A percentile compares a stretch with the other conserved stretches of the same genome.
phyloP scores from a whole-genome alignment of 1,140 invertebrate species.

The Hylaeus anthracinus region DNA sequence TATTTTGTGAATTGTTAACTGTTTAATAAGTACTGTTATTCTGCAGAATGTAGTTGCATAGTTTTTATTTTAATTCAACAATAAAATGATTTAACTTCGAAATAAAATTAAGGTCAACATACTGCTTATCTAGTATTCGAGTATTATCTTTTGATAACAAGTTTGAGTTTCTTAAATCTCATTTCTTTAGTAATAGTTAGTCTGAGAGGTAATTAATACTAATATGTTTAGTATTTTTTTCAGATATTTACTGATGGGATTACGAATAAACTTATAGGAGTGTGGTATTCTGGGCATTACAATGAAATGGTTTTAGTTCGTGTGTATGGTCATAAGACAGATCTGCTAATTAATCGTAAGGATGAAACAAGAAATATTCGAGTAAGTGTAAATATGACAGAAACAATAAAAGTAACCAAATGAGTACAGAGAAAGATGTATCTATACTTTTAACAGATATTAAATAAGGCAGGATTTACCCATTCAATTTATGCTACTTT shows the following conservation, averaged over 20 bases:
- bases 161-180: neutral
- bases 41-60: neutral
- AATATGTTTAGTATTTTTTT: conserved; percentile 42
- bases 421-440: conserved; percentile 13
- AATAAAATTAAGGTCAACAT: neutral
- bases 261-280: conserved; percentile 95
- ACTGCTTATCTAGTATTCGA: neutral
- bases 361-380: conserved; percentile 88
- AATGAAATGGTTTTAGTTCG: conserved; percentile 92
- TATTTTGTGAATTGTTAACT: neutral
- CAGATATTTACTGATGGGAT: conserved; percentile 97
- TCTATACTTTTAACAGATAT: conserved; percentile 82
- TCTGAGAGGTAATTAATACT: neutral
- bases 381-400: conserved; percentile 74
- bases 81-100: neutral
- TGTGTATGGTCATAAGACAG: conserved; percentile 96
- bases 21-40: neutral
- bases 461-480: conserved; percentile 89
- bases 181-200: neutral
- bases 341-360: conserved; percentile 94
- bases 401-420: conserved; percentile 12
- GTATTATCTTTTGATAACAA: conserved; percentile 19
- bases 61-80: neutral
- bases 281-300: conserved; percentile 81
- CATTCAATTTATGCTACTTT: conserved; percentile 95